Evolutionary conservation across 2,113 vertebrate species (phyloP), one percentile per base, ranked within the genome.

Genomic region (Craseonycteris thonglongyai): DNA sequence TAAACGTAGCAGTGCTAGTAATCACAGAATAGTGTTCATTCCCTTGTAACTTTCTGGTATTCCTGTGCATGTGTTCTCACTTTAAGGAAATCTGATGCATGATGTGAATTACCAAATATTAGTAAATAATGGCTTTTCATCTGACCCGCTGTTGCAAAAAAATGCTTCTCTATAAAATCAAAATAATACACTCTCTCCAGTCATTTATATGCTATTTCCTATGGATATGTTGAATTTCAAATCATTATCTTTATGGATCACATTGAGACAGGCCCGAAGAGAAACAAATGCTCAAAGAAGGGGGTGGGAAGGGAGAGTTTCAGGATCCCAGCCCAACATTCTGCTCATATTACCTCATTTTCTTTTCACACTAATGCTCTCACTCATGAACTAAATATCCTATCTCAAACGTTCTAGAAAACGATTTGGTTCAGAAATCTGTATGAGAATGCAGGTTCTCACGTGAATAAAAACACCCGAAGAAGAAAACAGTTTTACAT

Each of bases 401-500:
- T 93, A 54, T 49, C 69, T 13, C 4, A 93, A 96, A 65, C 3
- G 2, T 24, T 93, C 71, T 87, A 7, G 28, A 21, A 68, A 93
- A 90, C 45, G 35, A 74, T 59, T 82, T 78, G 22, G 3, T 75
- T 82, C 75, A 72, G 61, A 91, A 95, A 68, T 71, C 28, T 59
- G 24, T 65, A 59, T 24, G 5, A 42, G 42, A 78, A 58, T 63
- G 21, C 18, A 58, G 47, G 28, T 24, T 84, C 47, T 75, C 35
- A 19, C 28, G 49, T 68, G 49, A 59, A 91, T 38, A 84, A 93
- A 85, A 8, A 16, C 15, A 49, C n/a, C 49, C 61, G 56, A 85
- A 90, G 58, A 72, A 66, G n/a, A 88, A 78, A 92, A 82, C 15
- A 76, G 78, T 95, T 91, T 68, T 30, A 54, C 86, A 74, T 69